Percentiles rank a stretch among this genome's conserved stretches.
These are phyloP conservation scores for Pipistrellus pipistrellus DNA, from an alignment of 2,797 vertebrate genomes.

Conservation along the genomic window DNA sequence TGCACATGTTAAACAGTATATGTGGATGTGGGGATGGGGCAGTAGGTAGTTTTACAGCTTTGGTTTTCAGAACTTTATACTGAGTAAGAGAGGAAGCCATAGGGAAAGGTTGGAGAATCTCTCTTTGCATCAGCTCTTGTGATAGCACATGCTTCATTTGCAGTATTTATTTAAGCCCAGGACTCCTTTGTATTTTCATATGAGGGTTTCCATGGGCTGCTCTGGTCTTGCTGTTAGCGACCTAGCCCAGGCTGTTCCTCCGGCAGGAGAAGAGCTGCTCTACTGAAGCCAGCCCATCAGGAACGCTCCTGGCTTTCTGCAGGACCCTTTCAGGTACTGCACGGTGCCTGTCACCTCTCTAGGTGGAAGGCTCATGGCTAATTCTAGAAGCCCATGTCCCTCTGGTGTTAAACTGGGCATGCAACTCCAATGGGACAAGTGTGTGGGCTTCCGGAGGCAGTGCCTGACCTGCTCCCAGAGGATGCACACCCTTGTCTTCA, in stretches of 20 bases:
- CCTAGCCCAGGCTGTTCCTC: background rate
- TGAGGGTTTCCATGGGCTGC: background rate
- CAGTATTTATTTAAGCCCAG: background rate
- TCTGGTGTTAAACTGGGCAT: background rate
- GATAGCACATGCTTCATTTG: background rate
- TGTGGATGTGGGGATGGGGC: background rate
- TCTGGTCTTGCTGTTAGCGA: background rate
- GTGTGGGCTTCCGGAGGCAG: background rate
- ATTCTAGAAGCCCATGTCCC: background rate
- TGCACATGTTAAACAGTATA: background rate
- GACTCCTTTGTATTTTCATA: background rate
- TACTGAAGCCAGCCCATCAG: fast-evolving
- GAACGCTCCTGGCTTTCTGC: no score
- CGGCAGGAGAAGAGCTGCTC: background rate
- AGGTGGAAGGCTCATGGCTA: background rate
- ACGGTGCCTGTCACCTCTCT: background rate
- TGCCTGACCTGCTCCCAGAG: background rate
- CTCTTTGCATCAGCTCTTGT: background rate
- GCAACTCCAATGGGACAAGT: background rate
- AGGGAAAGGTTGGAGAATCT: background rate
- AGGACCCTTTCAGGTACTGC: background rate
- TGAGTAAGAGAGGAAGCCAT: background rate
- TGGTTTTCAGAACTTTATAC: background rate
- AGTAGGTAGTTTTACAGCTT: background rate
- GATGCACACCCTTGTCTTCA: background rate